These are phyloP conservation scores for Grammomys dolichurus DNA, from an alignment of 2,113 vertebrate species.

Conservation along the genomic window DNA sequence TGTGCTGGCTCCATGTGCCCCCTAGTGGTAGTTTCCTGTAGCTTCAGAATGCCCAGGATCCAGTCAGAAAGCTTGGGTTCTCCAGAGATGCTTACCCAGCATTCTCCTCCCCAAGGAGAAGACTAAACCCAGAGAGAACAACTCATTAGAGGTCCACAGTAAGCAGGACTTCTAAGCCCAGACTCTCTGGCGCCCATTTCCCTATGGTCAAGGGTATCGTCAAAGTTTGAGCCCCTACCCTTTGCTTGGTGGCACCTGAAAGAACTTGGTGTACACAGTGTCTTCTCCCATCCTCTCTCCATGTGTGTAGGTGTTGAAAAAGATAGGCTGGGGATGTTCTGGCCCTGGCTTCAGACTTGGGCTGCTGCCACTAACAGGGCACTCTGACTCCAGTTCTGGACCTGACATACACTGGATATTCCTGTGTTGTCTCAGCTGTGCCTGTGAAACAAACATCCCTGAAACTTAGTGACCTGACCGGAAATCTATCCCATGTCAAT, in stretches of 20 bases:
- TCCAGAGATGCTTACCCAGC: not conserved
- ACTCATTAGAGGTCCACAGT: not conserved
- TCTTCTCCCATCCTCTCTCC: not conserved
- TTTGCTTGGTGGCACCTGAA: not conserved
- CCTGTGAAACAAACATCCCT: not conserved
- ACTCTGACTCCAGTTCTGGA: not conserved
- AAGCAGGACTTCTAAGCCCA: not conserved
- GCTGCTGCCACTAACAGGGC: too few species aligned
- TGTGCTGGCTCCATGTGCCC: rapidly evolving
- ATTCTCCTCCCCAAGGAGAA: not conserved
- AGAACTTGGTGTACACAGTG: not conserved
- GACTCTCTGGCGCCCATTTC: not conserved
- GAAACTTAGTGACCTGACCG: not conserved
- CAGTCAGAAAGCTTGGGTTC: rapidly evolving
- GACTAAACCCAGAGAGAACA: not conserved
- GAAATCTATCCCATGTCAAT: not conserved
- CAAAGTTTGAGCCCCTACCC: not conserved
- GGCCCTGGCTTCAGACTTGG: not conserved
- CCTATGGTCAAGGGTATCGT: not conserved
- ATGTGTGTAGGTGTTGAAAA: not conserved
- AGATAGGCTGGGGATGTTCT: not conserved
- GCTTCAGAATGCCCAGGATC: not conserved
- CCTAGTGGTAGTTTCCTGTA: not conserved
- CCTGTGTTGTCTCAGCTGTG: not conserved
- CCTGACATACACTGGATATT: not conserved